phyloP scores from a whole-genome alignment of 2,113 vertebrate species.

The Neoarius graeffei region DNA sequence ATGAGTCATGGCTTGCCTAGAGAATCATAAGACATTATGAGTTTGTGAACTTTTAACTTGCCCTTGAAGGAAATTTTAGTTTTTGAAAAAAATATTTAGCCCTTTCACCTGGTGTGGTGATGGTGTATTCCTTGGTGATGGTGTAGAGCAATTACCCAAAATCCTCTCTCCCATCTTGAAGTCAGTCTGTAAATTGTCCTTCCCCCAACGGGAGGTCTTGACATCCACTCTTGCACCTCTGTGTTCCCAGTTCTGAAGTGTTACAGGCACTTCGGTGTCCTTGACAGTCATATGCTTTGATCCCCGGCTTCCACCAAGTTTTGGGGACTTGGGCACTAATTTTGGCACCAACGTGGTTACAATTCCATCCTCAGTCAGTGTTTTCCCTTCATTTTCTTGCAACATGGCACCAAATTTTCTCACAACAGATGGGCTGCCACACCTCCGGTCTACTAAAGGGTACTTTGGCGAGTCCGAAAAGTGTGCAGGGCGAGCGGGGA shows the following conservation, averaged over 20 bases:
- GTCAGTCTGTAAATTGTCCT: conserved; percentile 75
- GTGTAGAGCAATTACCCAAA: conserved; percentile 70
- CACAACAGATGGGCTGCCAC: conserved; percentile 67
- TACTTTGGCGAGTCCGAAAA: conserved; percentile 66
- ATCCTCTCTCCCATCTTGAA: conserved; percentile 83
- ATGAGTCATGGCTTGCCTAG: conserved; percentile 60
- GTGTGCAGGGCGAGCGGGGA: conserved; percentile 76
- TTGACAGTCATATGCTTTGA: conserved; percentile 64
- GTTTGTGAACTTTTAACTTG: background rate
- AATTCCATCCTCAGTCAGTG: conserved; percentile 64
- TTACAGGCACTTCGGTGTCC: conserved; percentile 68
- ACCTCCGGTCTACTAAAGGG: conserved; percentile 65
- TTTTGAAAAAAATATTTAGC: background rate
- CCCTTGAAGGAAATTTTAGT: background rate
- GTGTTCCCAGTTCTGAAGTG: conserved; percentile 27
- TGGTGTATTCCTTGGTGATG: conserved; percentile 55
- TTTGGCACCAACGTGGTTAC: conserved; percentile 64
- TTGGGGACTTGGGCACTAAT: conserved; percentile 52
- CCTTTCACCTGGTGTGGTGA: conserved; percentile 61
- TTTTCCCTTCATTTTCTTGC: conserved; percentile 74
- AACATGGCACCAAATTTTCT: conserved; percentile 72
- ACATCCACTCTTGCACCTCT: conserved; percentile 33
- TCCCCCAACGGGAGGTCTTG: conserved; percentile 53
- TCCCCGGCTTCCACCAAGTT: conserved; percentile 62
- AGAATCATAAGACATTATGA: background rate